Evolutionary conservation across 2,797 vertebrate species (phyloP).

Genomic region (Chromis chromis): DNA sequence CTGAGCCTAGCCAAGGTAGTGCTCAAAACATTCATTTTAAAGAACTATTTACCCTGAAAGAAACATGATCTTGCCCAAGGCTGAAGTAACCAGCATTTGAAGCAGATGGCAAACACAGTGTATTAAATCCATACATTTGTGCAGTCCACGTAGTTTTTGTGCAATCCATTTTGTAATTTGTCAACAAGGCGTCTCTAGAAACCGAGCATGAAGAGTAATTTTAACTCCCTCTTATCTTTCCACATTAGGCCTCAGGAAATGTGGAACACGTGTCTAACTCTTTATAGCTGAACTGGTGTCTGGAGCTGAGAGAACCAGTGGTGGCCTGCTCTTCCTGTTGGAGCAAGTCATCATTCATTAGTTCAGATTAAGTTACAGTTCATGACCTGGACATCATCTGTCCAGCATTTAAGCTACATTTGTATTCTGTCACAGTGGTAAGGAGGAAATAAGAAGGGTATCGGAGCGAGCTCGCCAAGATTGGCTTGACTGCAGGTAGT

Average conservation of each 20-base stretch:
- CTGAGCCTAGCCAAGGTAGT: not conserved
- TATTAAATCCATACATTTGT: constrained; percentile 1
- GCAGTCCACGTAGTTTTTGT: not conserved
- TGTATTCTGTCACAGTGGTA: constrained; percentile 26
- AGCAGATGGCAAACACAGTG: constrained; percentile 19
- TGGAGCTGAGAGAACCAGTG: constrained; percentile 23
- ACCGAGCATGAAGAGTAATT: constrained; percentile 42
- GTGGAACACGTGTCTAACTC: constrained; percentile 55
- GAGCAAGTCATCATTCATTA: constrained; percentile 9
- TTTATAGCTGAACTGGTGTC: constrained; percentile 34
- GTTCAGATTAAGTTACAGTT: constrained; percentile 47
- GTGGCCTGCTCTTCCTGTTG: constrained; percentile 24
- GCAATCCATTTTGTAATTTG: not conserved
- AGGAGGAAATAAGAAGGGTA: not conserved
- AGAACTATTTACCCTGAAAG: not conserved
- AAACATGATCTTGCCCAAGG: constrained; percentile 9
- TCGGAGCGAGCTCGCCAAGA: constrained; percentile 4
- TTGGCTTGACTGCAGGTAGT: constrained; percentile 21
- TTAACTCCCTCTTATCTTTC: constrained; percentile 64
- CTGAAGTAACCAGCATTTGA: constrained; percentile 1
- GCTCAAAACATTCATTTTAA: constrained; percentile 3
- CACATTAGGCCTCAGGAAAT: constrained; percentile 65
- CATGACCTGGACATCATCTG: constrained; percentile 41
- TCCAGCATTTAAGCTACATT: constrained; percentile 27
- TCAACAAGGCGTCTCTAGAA: constrained; percentile 54